A percentile compares a stretch with the other conserved stretches of the same genome.
Evolutionary conservation across 1,140 invertebrate species (phyloP).

Genomic region (Kradibia gibbosae): DNA sequence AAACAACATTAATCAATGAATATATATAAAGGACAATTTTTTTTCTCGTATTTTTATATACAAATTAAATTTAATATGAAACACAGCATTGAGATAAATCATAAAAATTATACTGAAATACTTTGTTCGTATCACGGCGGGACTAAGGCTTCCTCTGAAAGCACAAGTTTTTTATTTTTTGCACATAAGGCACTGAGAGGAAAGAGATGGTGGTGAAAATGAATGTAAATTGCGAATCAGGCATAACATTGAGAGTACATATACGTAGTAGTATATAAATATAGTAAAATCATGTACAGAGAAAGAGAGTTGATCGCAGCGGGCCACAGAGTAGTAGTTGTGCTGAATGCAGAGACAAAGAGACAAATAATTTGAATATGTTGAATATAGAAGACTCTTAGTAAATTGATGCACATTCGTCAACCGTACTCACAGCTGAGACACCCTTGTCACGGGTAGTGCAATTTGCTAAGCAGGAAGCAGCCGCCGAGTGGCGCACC

Average conservation of each 20-base stretch:
- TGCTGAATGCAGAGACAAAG: constrained; percentile 47
- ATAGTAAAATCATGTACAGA: constrained; percentile 48
- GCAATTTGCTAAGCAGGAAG: constrained; percentile 71
- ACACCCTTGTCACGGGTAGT: constrained; percentile 69
- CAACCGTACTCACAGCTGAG: constrained; percentile 70
- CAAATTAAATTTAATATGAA: neutral
- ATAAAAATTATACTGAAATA: neutral
- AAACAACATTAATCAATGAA: too few species aligned
- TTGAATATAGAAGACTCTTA: neutral
- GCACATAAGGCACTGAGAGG: neutral
- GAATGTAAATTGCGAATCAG: neutral
- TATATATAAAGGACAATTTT: too few species aligned
- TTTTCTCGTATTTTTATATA: too few species aligned
- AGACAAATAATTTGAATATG: constrained; percentile 32
- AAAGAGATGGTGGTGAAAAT: neutral
- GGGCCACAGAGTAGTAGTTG: constrained; percentile 50
- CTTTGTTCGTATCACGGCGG: too few species aligned
- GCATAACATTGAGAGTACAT: neutral
- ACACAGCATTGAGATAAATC: neutral
- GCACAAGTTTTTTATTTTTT: neutral
- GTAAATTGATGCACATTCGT: constrained; percentile 33
- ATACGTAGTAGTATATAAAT: neutral
- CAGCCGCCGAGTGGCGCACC: constrained; percentile 70
- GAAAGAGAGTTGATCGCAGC: constrained; percentile 50
- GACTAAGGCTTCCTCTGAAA: neutral